Evolutionary conservation across 2,113 vertebrate genomes (phyloP).

Genomic region (Mus spicilegus): DNA sequence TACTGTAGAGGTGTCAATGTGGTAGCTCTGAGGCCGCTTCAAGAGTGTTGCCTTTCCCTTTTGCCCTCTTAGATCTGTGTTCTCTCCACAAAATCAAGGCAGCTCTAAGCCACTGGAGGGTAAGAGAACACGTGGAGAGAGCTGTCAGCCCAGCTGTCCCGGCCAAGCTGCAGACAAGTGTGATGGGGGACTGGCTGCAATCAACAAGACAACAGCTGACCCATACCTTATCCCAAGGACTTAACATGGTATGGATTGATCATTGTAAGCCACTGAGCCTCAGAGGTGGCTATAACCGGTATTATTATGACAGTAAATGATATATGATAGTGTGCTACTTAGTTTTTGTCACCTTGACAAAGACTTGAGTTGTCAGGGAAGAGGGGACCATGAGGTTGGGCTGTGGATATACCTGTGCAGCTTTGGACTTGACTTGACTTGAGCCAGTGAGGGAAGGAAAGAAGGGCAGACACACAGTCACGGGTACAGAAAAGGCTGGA

Average conservation of each 20-base stretch:
- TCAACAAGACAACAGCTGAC: not conserved
- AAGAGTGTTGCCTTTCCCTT: not conserved
- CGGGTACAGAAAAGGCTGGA: not conserved
- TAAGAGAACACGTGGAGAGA: not conserved
- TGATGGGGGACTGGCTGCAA: not conserved
- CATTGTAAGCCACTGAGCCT: not conserved
- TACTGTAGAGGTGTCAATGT: not conserved
- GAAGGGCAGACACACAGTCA: not conserved
- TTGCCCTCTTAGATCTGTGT: not conserved
- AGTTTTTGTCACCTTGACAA: not conserved
- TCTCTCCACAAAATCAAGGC: not conserved
- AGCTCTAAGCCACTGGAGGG: too few relatives aligned
- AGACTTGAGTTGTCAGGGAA: not conserved
- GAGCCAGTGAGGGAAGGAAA: not conserved
- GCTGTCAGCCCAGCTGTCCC: not conserved
- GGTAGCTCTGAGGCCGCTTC: not conserved
- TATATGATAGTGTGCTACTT: too few relatives aligned
- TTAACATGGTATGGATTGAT: not conserved
- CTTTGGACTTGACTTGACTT: not conserved
- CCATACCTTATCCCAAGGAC: not conserved
- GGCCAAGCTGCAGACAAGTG: too few relatives aligned
- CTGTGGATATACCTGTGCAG: not conserved
- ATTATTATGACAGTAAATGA: not conserved
- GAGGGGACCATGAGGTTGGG: not conserved
- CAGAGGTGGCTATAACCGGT: too few relatives aligned